Evolutionary conservation across 1,140 invertebrate genomes (phyloP), one percentile per base, ranked within the genome.

Genomic region (Tetragonula clypearis): DNA sequence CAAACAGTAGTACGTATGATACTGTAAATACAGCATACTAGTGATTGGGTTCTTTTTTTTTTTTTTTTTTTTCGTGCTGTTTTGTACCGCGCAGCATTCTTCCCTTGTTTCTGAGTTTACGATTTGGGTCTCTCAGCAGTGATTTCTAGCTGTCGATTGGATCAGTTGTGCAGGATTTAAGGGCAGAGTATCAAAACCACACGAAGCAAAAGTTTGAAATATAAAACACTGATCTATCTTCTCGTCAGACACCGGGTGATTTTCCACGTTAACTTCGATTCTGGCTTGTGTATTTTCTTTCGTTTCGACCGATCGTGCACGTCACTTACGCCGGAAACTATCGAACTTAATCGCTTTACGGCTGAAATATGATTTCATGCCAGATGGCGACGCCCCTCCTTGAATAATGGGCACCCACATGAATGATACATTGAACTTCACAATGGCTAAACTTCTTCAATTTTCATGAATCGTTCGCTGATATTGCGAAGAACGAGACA

Each of bases 161-260:
- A 82, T 69, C 74, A 53, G 74, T 77, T 41, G 30, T 41, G 30
- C 62, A 68, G 66, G 81, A 83, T 83, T 77, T 83, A 82, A 82
- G 56, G 23, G 60, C 65, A 15, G 30, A 65, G 26, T 53, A 66
- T 49, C 49, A 65, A 56, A 30, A 56, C 72, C 41, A 62, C 72
- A 23, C 41, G 55, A 68, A 17, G 73, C 53, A 56, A 76, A 30
- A 77, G 30, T 83, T 58, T 69, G 81, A 77, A 41, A 66, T 69
- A 76, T 35, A 53, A 30, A 58, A 6, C 30, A 14, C 49, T 30
- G 60, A 82, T 75, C 73, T 82, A 68, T 66, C 66, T 76, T 82
- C 68, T 55, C 30, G 60, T 55, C 72, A 26, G 49, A 41, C 26
- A 76, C 21, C 15, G 49, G 49, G 80, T 35, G 8, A 82, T n/a